Base-by-base conservation (phyloP, 2,797 vertebrate species). In the Acanthurus leucopareius region DNA sequence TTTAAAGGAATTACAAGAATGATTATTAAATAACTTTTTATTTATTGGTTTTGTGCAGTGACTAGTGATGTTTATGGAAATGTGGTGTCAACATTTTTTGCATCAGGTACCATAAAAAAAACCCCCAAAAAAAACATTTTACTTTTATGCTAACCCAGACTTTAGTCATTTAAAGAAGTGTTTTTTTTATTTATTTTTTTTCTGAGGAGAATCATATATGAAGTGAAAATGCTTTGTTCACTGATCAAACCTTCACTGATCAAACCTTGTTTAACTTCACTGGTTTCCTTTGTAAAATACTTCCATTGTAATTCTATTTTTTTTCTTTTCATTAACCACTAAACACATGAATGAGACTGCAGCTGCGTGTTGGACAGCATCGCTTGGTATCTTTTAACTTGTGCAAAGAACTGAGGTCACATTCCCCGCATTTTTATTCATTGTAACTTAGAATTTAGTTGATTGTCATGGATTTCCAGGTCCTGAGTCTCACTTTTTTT, bases 401-500 rank as follows among this genome's bases (percentile, higher is more conserved):
- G 3, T 42, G 11, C 42, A 35, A 35, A 73, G 53, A 20, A 42
- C 58, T 53, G 14, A 40, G 22, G 10, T 69, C 51, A 67, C 48
- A 56, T 16, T 19, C 15, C 32, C 45, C 54, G 44, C 4, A 38
- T 69, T 82, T 53, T 1, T 45, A n/a, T 42, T 14, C 61, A 19
- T 49, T 70, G 45, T 22, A 4, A 28, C 28, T 28, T 28, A 28
- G 28, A 28, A 28, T 68, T 69, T 56, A 15, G 38, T 7, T 40
- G 38, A 10, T 40, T 40, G 2, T 40, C 28, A 72, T 19, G n/a
- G 47, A 8, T 69, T 15, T 42, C 32, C 60, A 13, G 61, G 62
- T 77, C 65, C 64, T 72, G 45, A 60, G 45, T 25, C 3, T 82
- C 65, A 73, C 63, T 63, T 28, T 28, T 48, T 57, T 56, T 7